phyloP scores from a whole-genome alignment of 2,888 invertebrate genomes.

The Sympetrum striolatum region DNA sequence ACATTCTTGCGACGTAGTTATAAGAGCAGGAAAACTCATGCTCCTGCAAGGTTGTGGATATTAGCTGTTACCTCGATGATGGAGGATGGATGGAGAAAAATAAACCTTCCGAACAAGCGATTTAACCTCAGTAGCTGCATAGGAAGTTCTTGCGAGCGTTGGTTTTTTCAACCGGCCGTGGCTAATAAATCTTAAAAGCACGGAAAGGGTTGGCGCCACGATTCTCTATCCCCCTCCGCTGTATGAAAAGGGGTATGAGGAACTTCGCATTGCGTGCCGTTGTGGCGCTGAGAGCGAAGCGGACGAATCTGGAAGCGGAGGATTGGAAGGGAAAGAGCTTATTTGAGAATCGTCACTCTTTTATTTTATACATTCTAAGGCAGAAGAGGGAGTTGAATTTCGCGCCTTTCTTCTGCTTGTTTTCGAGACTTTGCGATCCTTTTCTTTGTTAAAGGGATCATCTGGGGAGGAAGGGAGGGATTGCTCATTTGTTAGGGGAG shows the following conservation, averaged over 20 bases:
- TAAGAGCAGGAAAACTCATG: too few species aligned
- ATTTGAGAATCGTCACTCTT: neutral
- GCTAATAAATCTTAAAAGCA: neutral
- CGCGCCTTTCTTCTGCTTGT: neutral
- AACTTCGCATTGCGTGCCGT: neutral
- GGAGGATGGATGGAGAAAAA: too few species aligned
- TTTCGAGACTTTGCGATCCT: too few species aligned
- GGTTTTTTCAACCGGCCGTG: neutral
- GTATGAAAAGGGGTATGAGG: neutral
- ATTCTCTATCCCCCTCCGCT: neutral
- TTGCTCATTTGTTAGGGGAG: too few species aligned
- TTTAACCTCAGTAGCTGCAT: neutral
- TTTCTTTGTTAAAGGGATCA: too few species aligned
- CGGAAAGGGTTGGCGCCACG: neutral
- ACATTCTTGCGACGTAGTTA: too few species aligned
- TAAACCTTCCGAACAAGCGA: too few species aligned
- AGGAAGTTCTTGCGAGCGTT: neutral
- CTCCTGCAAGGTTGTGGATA: too few species aligned
- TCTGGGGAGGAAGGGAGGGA: too few species aligned
- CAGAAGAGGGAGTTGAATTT: neutral
- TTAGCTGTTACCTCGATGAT: too few species aligned
- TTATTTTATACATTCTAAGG: neutral
- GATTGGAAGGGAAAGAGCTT: neutral
- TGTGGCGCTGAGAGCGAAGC: neutral
- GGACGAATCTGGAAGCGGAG: neutral